Conservation (phyloP, 2,113 vertebrate genomes). For the Sminthopsis crassicaudata region DNA sequence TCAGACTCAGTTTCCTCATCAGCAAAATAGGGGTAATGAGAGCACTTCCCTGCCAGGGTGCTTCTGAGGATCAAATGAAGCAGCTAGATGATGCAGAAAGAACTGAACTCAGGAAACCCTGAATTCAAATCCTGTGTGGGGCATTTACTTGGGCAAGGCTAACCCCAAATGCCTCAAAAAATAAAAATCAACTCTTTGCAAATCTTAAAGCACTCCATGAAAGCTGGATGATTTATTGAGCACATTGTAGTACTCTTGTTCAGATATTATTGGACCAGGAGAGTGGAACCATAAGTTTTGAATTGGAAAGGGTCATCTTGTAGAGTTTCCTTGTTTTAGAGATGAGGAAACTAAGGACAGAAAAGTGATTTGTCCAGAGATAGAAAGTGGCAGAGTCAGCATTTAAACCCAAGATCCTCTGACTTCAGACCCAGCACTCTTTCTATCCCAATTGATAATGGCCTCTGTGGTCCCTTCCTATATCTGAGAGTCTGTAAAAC, state of each 20-base stretch:
- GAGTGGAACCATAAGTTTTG: background rate
- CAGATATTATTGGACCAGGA: background rate
- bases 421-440: background rate
- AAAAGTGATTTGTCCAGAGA: background rate
- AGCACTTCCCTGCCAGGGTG: too few species aligned
- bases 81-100: too few species aligned
- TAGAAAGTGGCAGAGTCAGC: background rate
- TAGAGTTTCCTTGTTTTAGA: background rate
- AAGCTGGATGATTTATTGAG: background rate
- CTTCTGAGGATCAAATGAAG: too few species aligned
- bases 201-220: background rate
- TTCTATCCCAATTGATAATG: background rate
- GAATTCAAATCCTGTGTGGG: too few species aligned
- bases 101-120: too few species aligned
- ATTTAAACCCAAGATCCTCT: background rate
- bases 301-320: background rate
- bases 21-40: too few species aligned
- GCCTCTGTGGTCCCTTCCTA: background rate
- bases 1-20: too few species aligned
- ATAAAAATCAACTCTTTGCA: too few species aligned
- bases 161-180: too few species aligned
- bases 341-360: background rate
- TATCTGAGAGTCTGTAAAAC: background rate
- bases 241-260: background rate
- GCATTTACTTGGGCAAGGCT: too few species aligned